phyloP scores from a whole-genome alignment of 2,113 vertebrate genomes.

The Aythya baeri region DNA sequence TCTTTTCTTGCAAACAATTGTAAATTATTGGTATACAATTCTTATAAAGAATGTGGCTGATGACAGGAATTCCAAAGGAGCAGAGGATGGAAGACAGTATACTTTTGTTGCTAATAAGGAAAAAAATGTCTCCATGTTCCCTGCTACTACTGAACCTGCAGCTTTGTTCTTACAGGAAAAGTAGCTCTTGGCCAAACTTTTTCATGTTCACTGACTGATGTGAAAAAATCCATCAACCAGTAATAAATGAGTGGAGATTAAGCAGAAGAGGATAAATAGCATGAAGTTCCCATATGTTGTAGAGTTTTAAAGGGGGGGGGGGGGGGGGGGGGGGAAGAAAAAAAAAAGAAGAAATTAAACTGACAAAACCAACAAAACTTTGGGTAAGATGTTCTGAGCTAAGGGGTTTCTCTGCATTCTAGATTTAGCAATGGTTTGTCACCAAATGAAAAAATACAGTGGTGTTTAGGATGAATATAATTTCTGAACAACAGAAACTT shows the following conservation, averaged over 20 bases:
- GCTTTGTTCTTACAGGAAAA: background rate
- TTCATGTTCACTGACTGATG: background rate
- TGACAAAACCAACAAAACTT: accelerated
- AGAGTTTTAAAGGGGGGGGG: background rate
- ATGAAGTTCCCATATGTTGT: background rate
- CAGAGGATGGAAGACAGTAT: background rate
- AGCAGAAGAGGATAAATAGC: background rate
- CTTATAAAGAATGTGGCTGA: background rate
- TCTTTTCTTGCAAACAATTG: background rate
- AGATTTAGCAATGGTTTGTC: background rate
- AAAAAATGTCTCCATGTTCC: background rate
- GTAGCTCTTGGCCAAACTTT: background rate
- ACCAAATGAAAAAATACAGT: background rate
- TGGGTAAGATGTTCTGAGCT: background rate
- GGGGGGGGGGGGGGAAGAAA: too few species aligned
- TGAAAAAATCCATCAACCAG: background rate
- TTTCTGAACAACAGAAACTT: background rate
- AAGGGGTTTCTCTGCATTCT: background rate
- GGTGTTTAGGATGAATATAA: background rate
- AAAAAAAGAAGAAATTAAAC: background rate
- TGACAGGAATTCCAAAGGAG: background rate
- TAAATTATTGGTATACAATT: background rate
- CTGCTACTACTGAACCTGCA: background rate
- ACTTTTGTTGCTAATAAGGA: background rate
- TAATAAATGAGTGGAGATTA: background rate